phyloP scores from a whole-genome alignment of 1,140 invertebrate species.

The Cotesia chilonis region DNA sequence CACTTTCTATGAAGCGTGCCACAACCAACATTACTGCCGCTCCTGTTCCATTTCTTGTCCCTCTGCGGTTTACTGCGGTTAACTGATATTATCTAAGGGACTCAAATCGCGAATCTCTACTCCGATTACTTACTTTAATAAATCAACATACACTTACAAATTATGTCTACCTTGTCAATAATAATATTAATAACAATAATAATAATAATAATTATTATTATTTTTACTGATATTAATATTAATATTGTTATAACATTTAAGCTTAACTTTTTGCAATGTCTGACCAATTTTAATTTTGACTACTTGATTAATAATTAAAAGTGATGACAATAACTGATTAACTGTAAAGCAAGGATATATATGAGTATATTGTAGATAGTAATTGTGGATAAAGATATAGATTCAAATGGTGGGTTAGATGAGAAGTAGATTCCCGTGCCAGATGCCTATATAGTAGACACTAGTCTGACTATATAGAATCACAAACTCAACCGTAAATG shows the following conservation, averaged over 20 bases:
- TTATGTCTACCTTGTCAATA: not conserved
- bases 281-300: constrained; percentile 3
- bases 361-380: no score
- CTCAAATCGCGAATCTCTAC: constrained; percentile 6
- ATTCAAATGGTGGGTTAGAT: not conserved
- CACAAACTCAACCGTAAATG: constrained; percentile 1
- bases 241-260: no score
- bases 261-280: not conserved
- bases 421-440: constrained; percentile 7
- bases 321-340: no score
- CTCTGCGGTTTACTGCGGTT: constrained; percentile 27
- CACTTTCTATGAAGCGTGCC: constrained; percentile 37
- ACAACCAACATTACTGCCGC: constrained; percentile 29
- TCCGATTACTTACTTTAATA: not conserved
- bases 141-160: constrained; percentile 2
- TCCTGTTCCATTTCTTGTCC: constrained; percentile 26
- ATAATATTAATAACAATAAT: no score
- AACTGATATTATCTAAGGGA: constrained; percentile 15
- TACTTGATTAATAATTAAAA: constrained; percentile 3
- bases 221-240: no score
- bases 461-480: not conserved
- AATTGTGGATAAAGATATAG: no score
- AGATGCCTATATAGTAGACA: not conserved
- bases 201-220: no score
- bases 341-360: no score